Conservation (phyloP, 92 coral and sea anemone genomes). For the Parazoanthus darwini region DNA sequence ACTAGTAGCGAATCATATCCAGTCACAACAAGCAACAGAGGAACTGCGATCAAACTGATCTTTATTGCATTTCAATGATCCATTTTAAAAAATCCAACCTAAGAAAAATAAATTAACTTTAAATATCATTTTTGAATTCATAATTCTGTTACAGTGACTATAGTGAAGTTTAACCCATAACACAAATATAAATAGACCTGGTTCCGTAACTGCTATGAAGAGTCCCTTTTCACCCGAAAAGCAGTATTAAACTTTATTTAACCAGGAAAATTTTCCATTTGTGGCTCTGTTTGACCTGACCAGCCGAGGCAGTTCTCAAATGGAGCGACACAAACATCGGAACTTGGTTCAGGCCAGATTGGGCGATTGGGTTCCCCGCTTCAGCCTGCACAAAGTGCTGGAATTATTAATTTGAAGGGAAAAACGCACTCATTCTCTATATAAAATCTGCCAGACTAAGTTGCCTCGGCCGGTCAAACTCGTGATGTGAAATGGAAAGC, state of each 20-base stretch:
- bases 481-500: background rate
- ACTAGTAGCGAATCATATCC: background rate
- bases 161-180: background rate
- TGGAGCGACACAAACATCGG: background rate
- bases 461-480: background rate
- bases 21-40: background rate
- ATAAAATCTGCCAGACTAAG: background rate
- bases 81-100: constrained; percentile 25
- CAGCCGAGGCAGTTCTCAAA: background rate
- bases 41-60: background rate
- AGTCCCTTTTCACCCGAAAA: background rate
- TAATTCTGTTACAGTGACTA: background rate
- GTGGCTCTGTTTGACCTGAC: background rate
- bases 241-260: background rate
- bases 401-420: background rate
- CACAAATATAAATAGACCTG: background rate
- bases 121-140: constrained; percentile 4
- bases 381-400: background rate
- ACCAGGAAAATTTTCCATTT: background rate
- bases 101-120: constrained; percentile 33
- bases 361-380: background rate
- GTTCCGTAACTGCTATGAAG: background rate
- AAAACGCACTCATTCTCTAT: background rate
- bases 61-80: constrained; percentile 28
- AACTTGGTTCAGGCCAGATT: background rate